phyloP scores from a whole-genome alignment of 2,113 vertebrate species.

The Falco punctatus region DNA sequence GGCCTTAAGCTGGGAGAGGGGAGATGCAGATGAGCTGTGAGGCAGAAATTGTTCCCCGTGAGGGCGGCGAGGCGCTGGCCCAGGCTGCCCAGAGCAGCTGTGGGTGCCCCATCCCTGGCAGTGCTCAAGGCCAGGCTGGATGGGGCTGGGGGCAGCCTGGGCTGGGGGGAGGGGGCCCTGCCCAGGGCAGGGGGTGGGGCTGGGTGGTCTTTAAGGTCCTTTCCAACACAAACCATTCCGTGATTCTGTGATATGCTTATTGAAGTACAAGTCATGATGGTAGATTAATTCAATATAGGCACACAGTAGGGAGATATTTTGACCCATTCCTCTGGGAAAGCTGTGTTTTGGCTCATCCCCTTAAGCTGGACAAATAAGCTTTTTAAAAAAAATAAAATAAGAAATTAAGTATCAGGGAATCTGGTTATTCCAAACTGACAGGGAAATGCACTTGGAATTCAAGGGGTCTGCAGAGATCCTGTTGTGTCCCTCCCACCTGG shows the following conservation, averaged over 20 bases:
- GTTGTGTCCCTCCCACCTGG: background rate
- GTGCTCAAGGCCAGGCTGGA: too few species aligned
- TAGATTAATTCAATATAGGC: background rate
- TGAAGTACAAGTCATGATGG: background rate
- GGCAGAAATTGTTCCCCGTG: too few species aligned
- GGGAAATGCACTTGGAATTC: background rate
- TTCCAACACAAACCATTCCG: too few species aligned
- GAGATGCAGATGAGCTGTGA: too few species aligned
- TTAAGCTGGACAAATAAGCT: background rate
- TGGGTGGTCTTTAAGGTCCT: too few species aligned
- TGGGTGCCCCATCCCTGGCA: too few species aligned
- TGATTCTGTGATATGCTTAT: background rate
- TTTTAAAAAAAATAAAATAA: background rate
- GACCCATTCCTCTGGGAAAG: background rate
- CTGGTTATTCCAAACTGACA: background rate
- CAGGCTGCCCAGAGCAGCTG: too few species aligned
- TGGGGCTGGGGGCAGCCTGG: too few species aligned
- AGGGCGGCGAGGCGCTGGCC: too few species aligned
- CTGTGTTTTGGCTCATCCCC: background rate
- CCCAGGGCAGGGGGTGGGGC: too few species aligned
- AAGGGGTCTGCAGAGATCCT: background rate
- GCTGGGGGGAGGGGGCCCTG: too few species aligned
- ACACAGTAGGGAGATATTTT: background rate
- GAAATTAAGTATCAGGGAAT: background rate
- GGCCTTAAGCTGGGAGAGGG: too few species aligned